A percentile compares a stretch with the other conserved stretches of the same genome.
Evolutionary conservation across 2,888 invertebrate genomes (phyloP).

Genomic region (Epirrita christyi): DNA sequence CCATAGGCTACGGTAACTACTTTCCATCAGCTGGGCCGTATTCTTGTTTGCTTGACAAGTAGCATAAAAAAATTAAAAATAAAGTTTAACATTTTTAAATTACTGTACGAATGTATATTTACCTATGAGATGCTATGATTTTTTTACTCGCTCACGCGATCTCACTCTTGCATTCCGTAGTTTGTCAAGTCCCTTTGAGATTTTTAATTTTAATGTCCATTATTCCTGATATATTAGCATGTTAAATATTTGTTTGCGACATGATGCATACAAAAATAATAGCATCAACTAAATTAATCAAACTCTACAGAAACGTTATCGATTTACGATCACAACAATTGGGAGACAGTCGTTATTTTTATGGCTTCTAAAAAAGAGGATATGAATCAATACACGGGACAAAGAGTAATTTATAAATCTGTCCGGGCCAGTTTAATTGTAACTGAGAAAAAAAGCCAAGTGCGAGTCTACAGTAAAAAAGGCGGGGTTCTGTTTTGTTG

Average conservation of each 20-base stretch:
- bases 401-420: slow-evolving; percentile 73
- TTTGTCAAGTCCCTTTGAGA: too few relatives aligned
- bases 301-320: slow-evolving; percentile 55
- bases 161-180: too few relatives aligned
- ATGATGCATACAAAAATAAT: slow-evolving; percentile 28
- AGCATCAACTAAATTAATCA: slow-evolving; percentile 50
- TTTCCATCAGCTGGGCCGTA: too few relatives aligned
- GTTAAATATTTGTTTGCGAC: neutral
- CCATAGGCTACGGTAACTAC: too few relatives aligned
- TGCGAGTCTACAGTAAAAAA: slow-evolving; percentile 20
- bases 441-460: slow-evolving; percentile 54
- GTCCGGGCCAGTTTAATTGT: slow-evolving; percentile 65
- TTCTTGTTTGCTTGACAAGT: too few relatives aligned
- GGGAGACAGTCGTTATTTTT: slow-evolving; percentile 77
- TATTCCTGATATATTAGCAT: too few relatives aligned
- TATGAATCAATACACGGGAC: slow-evolving; percentile 71
- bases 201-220: too few relatives aligned
- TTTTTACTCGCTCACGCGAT: too few relatives aligned
- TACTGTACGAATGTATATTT: too few relatives aligned
- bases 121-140: too few relatives aligned
- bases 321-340: slow-evolving; percentile 73
- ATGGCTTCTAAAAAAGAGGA: slow-evolving; percentile 74
- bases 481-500: slow-evolving; percentile 11
- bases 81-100: too few relatives aligned
- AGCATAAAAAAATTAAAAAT: too few relatives aligned